phyloP scores from a whole-genome alignment of 2,113 vertebrate genomes.

The Australoheros scitulus region DNA sequence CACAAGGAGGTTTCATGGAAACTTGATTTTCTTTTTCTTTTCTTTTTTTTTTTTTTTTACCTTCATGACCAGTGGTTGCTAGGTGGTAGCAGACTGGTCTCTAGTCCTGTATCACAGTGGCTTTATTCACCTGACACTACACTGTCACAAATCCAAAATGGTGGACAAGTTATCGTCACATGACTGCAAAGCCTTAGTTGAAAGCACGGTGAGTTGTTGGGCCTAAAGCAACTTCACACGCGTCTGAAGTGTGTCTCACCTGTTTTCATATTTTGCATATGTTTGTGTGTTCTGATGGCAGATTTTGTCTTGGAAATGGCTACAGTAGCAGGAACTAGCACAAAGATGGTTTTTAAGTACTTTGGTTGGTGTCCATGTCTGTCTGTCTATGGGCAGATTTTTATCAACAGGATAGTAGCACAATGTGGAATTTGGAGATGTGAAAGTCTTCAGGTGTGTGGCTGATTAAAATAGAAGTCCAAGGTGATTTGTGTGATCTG shows the following conservation, averaged over 20 bases:
- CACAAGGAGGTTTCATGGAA: background rate
- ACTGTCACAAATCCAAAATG: background rate
- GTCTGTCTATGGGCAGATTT: background rate
- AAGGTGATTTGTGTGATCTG: background rate
- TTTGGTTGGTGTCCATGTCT: background rate
- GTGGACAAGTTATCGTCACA: background rate
- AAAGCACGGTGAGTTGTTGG: background rate
- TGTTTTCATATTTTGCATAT: too few relatives aligned
- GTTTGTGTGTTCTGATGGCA: too few relatives aligned
- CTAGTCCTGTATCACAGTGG: too few relatives aligned
- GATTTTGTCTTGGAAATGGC: too few relatives aligned
- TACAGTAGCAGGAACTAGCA: background rate
- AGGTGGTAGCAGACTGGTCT: background rate
- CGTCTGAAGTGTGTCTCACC: background rate
- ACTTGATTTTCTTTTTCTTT: background rate
- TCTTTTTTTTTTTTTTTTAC: background rate
- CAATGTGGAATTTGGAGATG: background rate
- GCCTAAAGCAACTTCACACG: background rate
- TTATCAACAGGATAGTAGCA: background rate
- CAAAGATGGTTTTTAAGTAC: background rate
- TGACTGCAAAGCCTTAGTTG: background rate
- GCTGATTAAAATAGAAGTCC: background rate
- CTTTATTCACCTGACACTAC: too few relatives aligned
- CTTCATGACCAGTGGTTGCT: background rate
- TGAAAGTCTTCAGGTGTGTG: too few relatives aligned